Base-by-base conservation (phyloP, 2,888 invertebrate species). In the Criorhina ranunculi region DNA sequence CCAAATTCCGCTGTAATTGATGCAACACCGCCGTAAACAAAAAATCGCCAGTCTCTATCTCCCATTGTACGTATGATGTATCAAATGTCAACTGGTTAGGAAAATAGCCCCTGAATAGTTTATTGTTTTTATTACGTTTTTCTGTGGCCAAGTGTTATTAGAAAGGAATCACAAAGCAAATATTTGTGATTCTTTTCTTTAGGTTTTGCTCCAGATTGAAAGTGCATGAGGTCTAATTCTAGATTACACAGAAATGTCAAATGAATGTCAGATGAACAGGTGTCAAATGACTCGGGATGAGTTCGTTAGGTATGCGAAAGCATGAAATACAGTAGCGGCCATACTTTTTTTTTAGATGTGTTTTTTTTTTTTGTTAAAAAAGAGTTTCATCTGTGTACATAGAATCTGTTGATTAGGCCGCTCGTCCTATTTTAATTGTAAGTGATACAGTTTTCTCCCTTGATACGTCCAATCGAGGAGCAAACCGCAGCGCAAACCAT, bases 1-100 rank as follows among this genome's bases (percentile, higher is more conserved):
- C 98, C 97, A 92, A 97, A 96, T 94, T 98, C 98, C 73, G 98
- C 98, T 88, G 96, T 95, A 89, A 98, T 97, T 87, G 98, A 98
- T 91, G 98, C 98, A 88, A 98, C 91, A 87, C 98, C 98, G 91
- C 98, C 98, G 93, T 97, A 98, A 89, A 98, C 93, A 93, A 98
- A 98, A 90, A 98, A 98, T 93, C 97, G 95, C 97, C 98, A 98
- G 92, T 97, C 96, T 90, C 94, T 93, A 91, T 95, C 95, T 53
- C 86, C 86, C 86, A 86, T 86, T 72, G 66, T 51, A 75, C 59
- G 59, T 42, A 29, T 12, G 31, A 59, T 37, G 0, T 49, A 49
- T 49, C 29, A 37, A 37, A 42, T 73, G 77, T 78, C 67, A 75
- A 57, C 42, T 53, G 46, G 6, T 67, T 24, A 33, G 19, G 64